Conservation (phyloP, 1,140 invertebrate genomes). For the Daktulosphaira vitifoliae region DNA sequence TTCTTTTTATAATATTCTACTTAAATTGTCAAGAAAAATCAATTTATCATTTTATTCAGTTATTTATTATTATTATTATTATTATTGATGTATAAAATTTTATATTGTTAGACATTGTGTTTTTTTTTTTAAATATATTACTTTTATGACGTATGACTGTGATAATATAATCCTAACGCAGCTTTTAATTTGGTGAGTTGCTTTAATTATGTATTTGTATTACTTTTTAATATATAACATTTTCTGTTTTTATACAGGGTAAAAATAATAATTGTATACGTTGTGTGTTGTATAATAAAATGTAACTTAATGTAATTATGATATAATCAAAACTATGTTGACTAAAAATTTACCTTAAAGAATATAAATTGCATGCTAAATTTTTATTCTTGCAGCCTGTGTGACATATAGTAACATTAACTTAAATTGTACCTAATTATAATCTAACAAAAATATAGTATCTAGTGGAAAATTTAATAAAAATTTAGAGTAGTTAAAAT, state of each 20-base stretch:
- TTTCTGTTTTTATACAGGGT: constrained; percentile 29
- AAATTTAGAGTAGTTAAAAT: too few species aligned
- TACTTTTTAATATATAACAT: constrained; percentile 9
- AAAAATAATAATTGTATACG: constrained; percentile 32
- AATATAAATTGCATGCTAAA: constrained; percentile 24
- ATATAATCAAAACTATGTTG: constrained; percentile 13
- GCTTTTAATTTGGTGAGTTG: constrained; percentile 27
- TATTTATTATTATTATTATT: background rate
- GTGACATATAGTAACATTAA: too few species aligned
- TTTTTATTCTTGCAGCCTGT: constrained; percentile 16
- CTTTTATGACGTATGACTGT: constrained; percentile 31
- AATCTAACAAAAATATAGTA: too few species aligned
- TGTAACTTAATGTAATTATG: constrained; percentile 9
- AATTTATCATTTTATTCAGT: too few species aligned
- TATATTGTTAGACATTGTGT: constrained; percentile 23
- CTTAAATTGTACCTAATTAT: too few species aligned
- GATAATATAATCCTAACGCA: constrained; percentile 27
- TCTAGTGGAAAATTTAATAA: too few species aligned
- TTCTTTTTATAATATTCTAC: too few species aligned
- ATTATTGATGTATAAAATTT: constrained; percentile 2
- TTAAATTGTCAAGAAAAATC: too few species aligned
- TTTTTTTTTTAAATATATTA: constrained; percentile 18
- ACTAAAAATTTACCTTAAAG: background rate
- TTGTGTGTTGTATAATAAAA: constrained; percentile 19
- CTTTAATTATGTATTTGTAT: constrained; percentile 25